phyloP scores from a whole-genome alignment of 1,140 invertebrate species.

The Lysiphlebus fabarum region DNA sequence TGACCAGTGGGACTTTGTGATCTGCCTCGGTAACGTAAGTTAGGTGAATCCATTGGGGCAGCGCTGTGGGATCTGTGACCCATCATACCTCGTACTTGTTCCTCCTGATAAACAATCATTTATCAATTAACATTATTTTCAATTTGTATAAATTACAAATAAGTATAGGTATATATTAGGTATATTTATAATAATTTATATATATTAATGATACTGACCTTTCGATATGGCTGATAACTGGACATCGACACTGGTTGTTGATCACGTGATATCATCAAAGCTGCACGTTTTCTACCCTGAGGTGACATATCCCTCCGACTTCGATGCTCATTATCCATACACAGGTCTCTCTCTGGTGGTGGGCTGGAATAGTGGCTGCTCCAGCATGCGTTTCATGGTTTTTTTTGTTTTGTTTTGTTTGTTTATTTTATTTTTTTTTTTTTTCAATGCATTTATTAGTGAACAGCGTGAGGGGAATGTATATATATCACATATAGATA shows the following conservation, averaged over 20 bases:
- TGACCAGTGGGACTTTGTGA: conserved; percentile 63
- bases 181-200: not conserved
- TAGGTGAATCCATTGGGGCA: conserved; percentile 69
- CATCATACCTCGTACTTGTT: conserved; percentile 55
- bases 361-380: conserved; percentile 59
- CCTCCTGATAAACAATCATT: conserved; percentile 43
- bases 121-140: conserved; percentile 10
- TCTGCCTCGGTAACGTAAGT: conserved; percentile 60
- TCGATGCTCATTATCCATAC: conserved; percentile 55
- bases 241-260: conserved; percentile 49
- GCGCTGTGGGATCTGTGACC: conserved; percentile 67
- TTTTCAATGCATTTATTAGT: conserved; percentile 17
- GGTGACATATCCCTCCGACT: conserved; percentile 75
- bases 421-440: no score
- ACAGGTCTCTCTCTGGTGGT: conserved; percentile 61
- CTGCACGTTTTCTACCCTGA: conserved; percentile 67
- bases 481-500: conserved; percentile 22
- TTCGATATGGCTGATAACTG: conserved; percentile 51
- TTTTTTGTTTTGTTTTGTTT: conserved; percentile 28
- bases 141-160: no score
- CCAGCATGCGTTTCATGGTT: conserved; percentile 41
- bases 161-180: no score
- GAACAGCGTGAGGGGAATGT: conserved; percentile 22
- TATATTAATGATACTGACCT: conserved; percentile 47
- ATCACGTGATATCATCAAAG: conserved; percentile 62